These are phyloP conservation scores for Tipula lateralis DNA, from an alignment of 2,888 invertebrate genomes.

Conservation along the genomic window DNA sequence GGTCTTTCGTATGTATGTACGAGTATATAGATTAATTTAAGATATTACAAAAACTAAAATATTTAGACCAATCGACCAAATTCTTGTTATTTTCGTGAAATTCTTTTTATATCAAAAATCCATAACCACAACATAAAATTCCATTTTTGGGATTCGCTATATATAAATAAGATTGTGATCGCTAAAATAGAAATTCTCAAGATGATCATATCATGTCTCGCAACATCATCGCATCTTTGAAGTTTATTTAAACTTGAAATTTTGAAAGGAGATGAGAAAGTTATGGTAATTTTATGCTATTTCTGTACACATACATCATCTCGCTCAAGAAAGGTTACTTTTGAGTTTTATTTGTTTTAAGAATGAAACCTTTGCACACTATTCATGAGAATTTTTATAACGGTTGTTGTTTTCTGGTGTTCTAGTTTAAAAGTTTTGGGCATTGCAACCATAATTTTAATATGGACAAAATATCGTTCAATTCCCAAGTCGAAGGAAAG, in stretches of 20 bases:
- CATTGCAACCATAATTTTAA: not conserved
- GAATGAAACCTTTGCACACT: not conserved
- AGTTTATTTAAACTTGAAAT: not conserved
- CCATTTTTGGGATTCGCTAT: not conserved
- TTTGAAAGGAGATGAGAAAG: conserved; percentile 24
- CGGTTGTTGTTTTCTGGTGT: not conserved
- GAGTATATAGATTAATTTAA: not conserved
- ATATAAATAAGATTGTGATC: not conserved
- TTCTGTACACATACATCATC: not conserved
- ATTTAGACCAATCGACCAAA: not conserved
- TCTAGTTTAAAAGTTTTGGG: not conserved
- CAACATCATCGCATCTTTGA: not conserved
- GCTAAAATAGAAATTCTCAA: not conserved
- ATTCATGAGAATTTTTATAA: not conserved
- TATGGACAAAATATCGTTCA: not conserved
- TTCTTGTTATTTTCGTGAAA: not conserved
- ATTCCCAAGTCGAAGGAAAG: not conserved
- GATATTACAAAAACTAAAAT: not conserved
- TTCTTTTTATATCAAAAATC: not conserved
- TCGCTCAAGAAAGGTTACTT: not conserved
- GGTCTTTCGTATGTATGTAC: not conserved
- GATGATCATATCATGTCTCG: not conserved
- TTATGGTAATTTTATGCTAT: conserved; percentile 11
- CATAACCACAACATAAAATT: not conserved
- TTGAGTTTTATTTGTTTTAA: not conserved